Evolutionary conservation across 2,113 vertebrate genomes (phyloP).

Genomic region (Laticauda colubrina): DNA sequence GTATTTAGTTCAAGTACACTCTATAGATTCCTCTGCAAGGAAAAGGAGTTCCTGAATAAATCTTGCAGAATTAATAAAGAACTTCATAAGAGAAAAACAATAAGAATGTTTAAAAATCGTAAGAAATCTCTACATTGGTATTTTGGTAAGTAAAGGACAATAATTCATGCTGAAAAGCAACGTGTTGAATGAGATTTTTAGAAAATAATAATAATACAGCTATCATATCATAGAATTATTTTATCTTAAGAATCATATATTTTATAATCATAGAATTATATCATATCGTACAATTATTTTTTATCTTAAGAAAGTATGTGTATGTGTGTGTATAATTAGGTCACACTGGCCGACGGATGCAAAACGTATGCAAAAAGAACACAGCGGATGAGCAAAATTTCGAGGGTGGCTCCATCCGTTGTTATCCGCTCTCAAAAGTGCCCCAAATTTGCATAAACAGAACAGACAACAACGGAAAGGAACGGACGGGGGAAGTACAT

Average conservation of each 20-base stretch:
- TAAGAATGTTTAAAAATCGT: not conserved
- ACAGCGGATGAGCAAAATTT: no score
- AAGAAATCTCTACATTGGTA: not conserved
- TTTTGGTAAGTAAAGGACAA: not conserved
- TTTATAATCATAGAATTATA: no score
- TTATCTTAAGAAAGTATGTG: not conserved
- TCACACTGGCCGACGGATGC: no score
- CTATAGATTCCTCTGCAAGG: slow-evolving; percentile 1
- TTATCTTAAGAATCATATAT: not conserved
- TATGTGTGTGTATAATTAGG: not conserved
- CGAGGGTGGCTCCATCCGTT: no score
- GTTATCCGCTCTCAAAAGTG: no score
- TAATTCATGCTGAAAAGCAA: not conserved
- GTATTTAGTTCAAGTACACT: not conserved
- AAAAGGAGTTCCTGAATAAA: not conserved
- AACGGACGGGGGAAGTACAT: no score
- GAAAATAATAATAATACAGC: not conserved
- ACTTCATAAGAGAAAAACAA: not conserved
- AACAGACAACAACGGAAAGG: no score
- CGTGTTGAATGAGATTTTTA: not conserved
- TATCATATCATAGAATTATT: not conserved
- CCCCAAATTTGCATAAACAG: no score
- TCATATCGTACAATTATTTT: not conserved
- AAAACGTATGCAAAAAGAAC: no score
- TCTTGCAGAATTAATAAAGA: not conserved